phyloP scores from a whole-genome alignment of 2,113 vertebrate genomes.

The Elachura formosa region DNA sequence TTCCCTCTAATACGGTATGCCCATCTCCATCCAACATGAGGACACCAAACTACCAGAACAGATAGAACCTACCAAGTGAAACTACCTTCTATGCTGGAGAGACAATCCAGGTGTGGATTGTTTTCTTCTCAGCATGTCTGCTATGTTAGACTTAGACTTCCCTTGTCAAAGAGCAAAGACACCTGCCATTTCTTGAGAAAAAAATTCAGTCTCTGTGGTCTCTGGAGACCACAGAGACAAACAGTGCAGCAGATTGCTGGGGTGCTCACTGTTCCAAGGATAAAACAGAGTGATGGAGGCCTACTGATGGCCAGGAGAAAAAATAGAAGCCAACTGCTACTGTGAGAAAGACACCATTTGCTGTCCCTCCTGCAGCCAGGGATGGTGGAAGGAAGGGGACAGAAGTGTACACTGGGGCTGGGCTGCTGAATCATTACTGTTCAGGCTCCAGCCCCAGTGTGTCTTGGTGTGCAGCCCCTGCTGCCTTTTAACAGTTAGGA shows the following conservation, averaged over 20 bases:
- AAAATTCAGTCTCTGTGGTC: not conserved
- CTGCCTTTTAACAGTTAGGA: not conserved
- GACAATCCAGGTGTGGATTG: not conserved
- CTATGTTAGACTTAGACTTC: not conserved
- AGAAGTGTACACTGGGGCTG: fast-evolving
- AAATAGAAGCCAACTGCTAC: not conserved
- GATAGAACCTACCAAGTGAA: not conserved
- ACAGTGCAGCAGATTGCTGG: not conserved
- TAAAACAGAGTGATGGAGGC: not conserved
- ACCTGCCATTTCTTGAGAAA: not conserved
- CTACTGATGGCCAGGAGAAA: not conserved
- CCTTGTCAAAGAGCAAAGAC: constrained; percentile 1
- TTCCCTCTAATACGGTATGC: no score
- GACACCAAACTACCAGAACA: not conserved
- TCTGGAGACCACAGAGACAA: not conserved
- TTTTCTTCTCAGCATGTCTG: not conserved
- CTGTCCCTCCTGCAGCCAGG: not conserved
- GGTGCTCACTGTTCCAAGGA: not conserved
- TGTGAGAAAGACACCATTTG: not conserved
- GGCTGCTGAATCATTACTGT: not conserved
- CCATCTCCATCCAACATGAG: fast-evolving
- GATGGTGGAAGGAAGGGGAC: not conserved
- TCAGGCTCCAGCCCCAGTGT: fast-evolving
- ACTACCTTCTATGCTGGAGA: not conserved
- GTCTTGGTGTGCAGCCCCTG: not conserved